These are phyloP conservation scores for Orientallactaga sibirica DNA, from an alignment of 2,797 vertebrate species.

Conservation along the genomic window DNA sequence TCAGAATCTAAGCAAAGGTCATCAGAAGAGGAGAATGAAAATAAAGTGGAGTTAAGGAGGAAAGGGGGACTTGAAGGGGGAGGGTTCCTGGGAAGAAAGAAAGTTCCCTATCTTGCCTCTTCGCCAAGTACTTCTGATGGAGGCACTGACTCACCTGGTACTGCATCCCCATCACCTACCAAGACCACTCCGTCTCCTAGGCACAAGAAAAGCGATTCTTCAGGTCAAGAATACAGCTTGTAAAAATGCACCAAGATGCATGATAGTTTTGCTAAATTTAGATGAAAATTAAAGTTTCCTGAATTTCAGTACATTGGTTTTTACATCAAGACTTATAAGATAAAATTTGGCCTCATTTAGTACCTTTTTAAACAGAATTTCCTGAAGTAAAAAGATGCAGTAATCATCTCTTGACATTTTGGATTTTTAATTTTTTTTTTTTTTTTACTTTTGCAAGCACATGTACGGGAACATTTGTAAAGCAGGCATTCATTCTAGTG, in stretches of 20 bases:
- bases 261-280: slow-evolving; percentile 28
- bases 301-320: slow-evolving; percentile 54
- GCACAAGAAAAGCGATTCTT: slow-evolving; percentile 92
- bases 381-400: slow-evolving; percentile 47
- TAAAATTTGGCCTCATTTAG: slow-evolving; percentile 59
- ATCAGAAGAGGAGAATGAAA: slow-evolving; percentile 93
- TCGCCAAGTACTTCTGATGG: slow-evolving; percentile 90
- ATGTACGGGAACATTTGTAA: slow-evolving; percentile 64
- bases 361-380: slow-evolving; percentile 68
- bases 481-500: neutral
- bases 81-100: slow-evolving; percentile 94
- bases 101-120: slow-evolving; percentile 91
- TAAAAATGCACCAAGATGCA: slow-evolving; percentile 72
- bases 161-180: slow-evolving; percentile 95
- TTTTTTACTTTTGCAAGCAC: slow-evolving; percentile 62
- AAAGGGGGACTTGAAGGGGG: slow-evolving; percentile 94
- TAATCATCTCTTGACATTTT: slow-evolving; percentile 56
- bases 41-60: slow-evolving; percentile 91
- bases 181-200: slow-evolving; percentile 94
- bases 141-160: slow-evolving; percentile 93
- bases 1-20: slow-evolving; percentile 91
- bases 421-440: neutral
- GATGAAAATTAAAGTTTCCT: slow-evolving; percentile 43
- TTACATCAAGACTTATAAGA: slow-evolving; percentile 64
- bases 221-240: slow-evolving; percentile 92